phyloP scores from a whole-genome alignment of 2,113 vertebrate genomes.

The Planiliza haematocheilus region DNA sequence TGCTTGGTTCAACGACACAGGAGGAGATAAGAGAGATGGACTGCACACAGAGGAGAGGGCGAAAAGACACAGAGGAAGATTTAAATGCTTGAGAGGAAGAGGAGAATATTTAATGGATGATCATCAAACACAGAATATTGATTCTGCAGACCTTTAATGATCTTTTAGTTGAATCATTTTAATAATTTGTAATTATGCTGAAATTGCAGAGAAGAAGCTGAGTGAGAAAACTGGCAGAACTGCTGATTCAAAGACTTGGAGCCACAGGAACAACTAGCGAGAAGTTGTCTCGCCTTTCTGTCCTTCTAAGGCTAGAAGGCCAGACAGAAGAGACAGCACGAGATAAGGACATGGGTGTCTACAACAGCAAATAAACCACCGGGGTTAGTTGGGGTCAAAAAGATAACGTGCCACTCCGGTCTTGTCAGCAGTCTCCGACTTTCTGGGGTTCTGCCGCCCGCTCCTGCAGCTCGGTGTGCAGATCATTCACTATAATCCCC shows the following conservation, averaged over 20 bases:
- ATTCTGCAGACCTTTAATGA: constrained; percentile 8
- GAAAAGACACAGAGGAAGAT: constrained; percentile 36
- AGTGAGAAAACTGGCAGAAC: constrained; percentile 16
- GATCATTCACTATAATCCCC: constrained; percentile 41
- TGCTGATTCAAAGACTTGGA: constrained; percentile 11
- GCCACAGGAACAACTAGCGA: not conserved
- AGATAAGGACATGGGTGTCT: constrained; percentile 60
- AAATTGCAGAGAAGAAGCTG: not conserved
- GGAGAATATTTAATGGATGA: constrained; percentile 8
- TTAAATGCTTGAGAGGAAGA: constrained; percentile 56
- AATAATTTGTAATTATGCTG: constrained; percentile 11
- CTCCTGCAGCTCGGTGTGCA: constrained; percentile 37
- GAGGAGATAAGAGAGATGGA: constrained; percentile 66
- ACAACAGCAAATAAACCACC: constrained; percentile 52
- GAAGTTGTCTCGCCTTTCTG: constrained; percentile 22
- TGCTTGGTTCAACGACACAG: constrained; percentile 46
- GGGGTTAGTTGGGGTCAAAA: constrained; percentile 68
- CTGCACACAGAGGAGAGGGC: constrained; percentile 37
- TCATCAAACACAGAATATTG: constrained; percentile 24
- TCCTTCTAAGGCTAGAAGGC: constrained; percentile 2
- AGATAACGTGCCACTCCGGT: constrained; percentile 54
- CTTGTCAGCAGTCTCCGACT: constrained; percentile 57
- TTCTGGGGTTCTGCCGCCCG: constrained; percentile 13
- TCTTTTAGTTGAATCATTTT: constrained; percentile 7
- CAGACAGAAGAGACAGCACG: constrained; percentile 31